Evolutionary conservation across 2,888 invertebrate genomes (phyloP).

Genomic region (Teinopalpus imperialis): DNA sequence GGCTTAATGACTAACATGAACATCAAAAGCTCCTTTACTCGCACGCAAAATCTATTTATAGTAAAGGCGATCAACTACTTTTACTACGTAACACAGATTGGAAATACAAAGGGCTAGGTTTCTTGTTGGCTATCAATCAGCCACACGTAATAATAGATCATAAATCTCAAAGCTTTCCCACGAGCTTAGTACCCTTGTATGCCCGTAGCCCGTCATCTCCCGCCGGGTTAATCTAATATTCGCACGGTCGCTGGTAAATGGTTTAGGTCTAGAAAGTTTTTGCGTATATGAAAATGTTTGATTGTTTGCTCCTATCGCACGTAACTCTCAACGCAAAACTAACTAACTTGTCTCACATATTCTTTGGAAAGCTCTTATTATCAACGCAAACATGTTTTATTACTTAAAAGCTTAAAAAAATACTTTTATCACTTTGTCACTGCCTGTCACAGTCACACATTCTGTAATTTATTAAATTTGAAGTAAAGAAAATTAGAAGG

Average conservation of each 20-base stretch:
- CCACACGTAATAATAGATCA: slow-evolving; percentile 32
- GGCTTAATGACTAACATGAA: too few species aligned
- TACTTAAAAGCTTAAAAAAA: too few species aligned
- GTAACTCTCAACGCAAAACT: too few species aligned
- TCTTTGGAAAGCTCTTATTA: too few species aligned
- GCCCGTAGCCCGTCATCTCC: slow-evolving; percentile 36
- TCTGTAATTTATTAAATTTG: too few species aligned
- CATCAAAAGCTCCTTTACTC: not conserved
- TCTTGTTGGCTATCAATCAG: slow-evolving; percentile 45
- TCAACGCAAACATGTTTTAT: too few species aligned
- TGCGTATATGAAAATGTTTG: too few species aligned
- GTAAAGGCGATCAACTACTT: slow-evolving; percentile 29
- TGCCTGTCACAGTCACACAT: too few species aligned
- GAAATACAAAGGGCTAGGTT: slow-evolving; percentile 27
- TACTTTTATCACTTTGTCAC: too few species aligned
- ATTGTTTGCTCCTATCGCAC: too few species aligned
- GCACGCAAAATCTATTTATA: not conserved
- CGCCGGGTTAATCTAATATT: slow-evolving; percentile 32
- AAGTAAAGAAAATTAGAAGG: too few species aligned
- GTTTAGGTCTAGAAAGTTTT: slow-evolving; percentile 42
- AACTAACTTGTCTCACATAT: too few species aligned
- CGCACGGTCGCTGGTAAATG: not conserved
- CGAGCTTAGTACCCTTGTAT: slow-evolving; percentile 40
- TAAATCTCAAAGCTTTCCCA: slow-evolving; percentile 38
- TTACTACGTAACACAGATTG: slow-evolving; percentile 30